Base-by-base conservation (phyloP, 1,140 invertebrate genomes). In the Solenopsis fugax region DNA sequence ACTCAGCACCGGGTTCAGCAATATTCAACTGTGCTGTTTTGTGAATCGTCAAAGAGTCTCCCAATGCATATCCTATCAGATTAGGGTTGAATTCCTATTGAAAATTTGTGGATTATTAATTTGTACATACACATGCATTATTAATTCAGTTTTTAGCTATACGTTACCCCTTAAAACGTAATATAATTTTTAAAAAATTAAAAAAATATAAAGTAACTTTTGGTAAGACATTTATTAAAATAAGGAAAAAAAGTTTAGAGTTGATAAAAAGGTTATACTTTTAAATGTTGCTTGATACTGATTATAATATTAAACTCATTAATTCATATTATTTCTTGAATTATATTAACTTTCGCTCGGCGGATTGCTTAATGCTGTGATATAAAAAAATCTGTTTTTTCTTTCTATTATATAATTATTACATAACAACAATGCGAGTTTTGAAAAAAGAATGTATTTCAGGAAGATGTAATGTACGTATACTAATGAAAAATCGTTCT, bases 41-140 rank as follows among this genome's bases (percentile, higher is more conserved):
- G 21, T 96, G 92, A 56, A 94, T 94, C 4, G 95, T 93, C 1
- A 95, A 90, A 0, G 96, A 95, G 91, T 96, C 95, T 21, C 91
- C 91, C 0, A 95, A 65, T 0, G 97, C 95, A 75, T 96, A 97
- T 10, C 97, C 97, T 62, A 96, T 93, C 4, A 97, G 91, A 54
- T 96, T 95, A 0, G 96, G 96, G 93, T 97, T 97, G 87, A 96
- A 97, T 92, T 95, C 96, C 94, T 97, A 50, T n/a, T 24, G 10
- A 37, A 71, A 58, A 34, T 82, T 73, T 73, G 0, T 34, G 1
- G 13, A 2, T 82, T 12, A 82, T 1, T 72, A 9, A 82, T 82
- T 60, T 29, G 4, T 1, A 45, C 4, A 24, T 1, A 0, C 4
- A 2, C 9, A 58, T 3, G 21, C 18, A 48, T 76, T 24, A 13